phyloP scores from a whole-genome alignment of 2,113 vertebrate genomes.

The Excalfactoria chinensis region DNA sequence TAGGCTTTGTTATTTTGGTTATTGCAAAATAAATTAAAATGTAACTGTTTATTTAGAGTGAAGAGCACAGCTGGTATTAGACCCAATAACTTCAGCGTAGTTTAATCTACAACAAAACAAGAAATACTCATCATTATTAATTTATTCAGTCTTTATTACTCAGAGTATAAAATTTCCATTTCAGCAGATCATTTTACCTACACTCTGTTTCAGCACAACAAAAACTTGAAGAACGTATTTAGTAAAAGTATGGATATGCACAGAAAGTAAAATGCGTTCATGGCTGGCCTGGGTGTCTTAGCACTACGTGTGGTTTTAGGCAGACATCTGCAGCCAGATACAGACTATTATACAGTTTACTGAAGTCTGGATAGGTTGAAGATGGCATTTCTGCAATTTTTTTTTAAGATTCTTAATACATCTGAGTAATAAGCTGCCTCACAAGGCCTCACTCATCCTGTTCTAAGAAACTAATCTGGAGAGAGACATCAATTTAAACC shows the following conservation, averaged over 20 bases:
- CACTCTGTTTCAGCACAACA: not conserved
- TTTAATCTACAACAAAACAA: not conserved
- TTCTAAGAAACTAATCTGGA: too few relatives aligned
- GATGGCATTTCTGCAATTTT: not conserved
- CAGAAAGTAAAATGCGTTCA: not conserved
- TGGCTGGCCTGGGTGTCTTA: not conserved
- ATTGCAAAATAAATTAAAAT: not conserved
- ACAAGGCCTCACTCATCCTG: too few relatives aligned
- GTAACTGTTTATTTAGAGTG: not conserved
- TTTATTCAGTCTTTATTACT: not conserved
- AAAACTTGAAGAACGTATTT: not conserved
- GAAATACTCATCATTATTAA: not conserved
- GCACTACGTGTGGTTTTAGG: not conserved
- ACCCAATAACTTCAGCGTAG: accelerated
- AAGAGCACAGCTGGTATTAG: not conserved
- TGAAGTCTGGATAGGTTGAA: not conserved
- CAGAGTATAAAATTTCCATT: not conserved
- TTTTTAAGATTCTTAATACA: not conserved
- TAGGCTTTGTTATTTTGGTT: not conserved
- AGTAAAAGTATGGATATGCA: not conserved
- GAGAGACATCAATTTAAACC: too few relatives aligned
- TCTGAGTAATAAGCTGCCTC: not conserved
- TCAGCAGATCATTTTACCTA: not conserved
- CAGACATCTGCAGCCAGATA: not conserved
- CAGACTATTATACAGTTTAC: not conserved